phyloP scores from a whole-genome alignment of 92 coral and sea anemone species.

The Parazoanthus darwini region DNA sequence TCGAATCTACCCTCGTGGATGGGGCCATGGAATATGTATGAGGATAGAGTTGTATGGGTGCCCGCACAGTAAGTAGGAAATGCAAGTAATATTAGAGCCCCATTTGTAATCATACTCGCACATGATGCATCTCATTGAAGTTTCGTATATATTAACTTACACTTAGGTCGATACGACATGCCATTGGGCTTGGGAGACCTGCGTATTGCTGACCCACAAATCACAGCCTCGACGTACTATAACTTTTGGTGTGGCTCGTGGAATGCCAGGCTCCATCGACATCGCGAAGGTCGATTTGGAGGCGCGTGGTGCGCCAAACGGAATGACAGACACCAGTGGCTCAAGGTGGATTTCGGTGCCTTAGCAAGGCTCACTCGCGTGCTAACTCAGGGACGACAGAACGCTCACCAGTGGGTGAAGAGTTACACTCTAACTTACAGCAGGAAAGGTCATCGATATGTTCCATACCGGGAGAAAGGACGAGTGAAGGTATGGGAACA shows the following conservation, averaged over 20 bases:
- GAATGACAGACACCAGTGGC: slow-evolving; percentile 28
- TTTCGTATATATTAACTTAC: not conserved
- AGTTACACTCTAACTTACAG: slow-evolving; percentile 34
- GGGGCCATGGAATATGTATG: slow-evolving; percentile 22
- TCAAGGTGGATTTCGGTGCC: slow-evolving; percentile 34
- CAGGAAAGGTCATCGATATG: slow-evolving; percentile 36
- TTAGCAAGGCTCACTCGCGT: slow-evolving; percentile 30
- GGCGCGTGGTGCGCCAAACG: slow-evolving; percentile 41
- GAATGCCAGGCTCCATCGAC: slow-evolving; percentile 39
- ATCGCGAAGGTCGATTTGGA: slow-evolving; percentile 32
- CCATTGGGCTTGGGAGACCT: slow-evolving; percentile 32
- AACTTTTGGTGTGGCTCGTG: slow-evolving; percentile 30
- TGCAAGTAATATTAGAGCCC: not conserved
- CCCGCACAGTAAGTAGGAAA: slow-evolving; percentile 38
- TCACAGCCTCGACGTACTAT: slow-evolving; percentile 29
- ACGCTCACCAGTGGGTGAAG: slow-evolving; percentile 35
- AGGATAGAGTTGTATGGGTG: slow-evolving; percentile 41
- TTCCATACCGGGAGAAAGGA: slow-evolving; percentile 6
- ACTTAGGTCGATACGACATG: slow-evolving; percentile 36
- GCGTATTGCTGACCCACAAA: slow-evolving; percentile 35
- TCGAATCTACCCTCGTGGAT: slow-evolving; percentile 33
- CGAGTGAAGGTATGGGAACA: slow-evolving; percentile 4
- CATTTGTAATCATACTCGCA: too few species aligned
- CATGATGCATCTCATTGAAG: not conserved
- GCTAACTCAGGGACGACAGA: slow-evolving; percentile 35